These are phyloP conservation scores for Smittia sp. DNA, from an alignment of 2,888 invertebrate species.

Conservation along the genomic window DNA sequence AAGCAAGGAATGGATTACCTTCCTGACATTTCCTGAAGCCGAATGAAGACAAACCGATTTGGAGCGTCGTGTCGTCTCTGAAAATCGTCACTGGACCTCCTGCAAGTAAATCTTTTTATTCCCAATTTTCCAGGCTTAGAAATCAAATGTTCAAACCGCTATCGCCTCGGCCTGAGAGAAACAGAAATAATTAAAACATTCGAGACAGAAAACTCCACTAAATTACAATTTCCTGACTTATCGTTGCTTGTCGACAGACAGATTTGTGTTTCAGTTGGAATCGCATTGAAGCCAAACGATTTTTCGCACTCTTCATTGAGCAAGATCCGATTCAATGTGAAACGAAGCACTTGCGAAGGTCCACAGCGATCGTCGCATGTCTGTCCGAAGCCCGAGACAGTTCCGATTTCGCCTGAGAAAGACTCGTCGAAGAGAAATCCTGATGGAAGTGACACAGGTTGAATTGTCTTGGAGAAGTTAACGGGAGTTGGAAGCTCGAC, in stretches of 20 bases:
- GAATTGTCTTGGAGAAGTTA: slow-evolving; percentile 42
- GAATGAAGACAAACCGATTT: slow-evolving; percentile 14
- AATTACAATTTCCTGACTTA: neutral
- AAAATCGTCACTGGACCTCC: neutral
- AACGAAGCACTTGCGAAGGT: neutral
- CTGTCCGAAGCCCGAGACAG: neutral
- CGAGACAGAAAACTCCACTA: neutral
- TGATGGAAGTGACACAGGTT: slow-evolving; percentile 44
- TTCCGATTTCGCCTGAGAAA: slow-evolving; percentile 16
- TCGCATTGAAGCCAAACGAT: neutral
- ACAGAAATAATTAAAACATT: too few relatives aligned
- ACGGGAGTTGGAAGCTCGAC: slow-evolving; percentile 47
- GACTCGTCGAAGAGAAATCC: neutral
- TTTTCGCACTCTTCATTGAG: slow-evolving; percentile 3
- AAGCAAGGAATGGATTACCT: too few relatives aligned
- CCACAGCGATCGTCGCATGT: neutral
- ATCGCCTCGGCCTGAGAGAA: neutral
- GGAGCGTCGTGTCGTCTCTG: neutral
- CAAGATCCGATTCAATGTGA: neutral
- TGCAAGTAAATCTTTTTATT: neutral
- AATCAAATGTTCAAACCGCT: neutral
- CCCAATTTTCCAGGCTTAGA: too few relatives aligned
- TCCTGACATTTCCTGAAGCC: neutral
- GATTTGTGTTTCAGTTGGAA: slow-evolving; percentile 7
- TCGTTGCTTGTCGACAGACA: neutral